Percentiles rank a stretch among this genome's conserved stretches.
Conservation (phyloP, 2,113 vertebrate species). For the Thalassarche chlororhynchos region DNA sequence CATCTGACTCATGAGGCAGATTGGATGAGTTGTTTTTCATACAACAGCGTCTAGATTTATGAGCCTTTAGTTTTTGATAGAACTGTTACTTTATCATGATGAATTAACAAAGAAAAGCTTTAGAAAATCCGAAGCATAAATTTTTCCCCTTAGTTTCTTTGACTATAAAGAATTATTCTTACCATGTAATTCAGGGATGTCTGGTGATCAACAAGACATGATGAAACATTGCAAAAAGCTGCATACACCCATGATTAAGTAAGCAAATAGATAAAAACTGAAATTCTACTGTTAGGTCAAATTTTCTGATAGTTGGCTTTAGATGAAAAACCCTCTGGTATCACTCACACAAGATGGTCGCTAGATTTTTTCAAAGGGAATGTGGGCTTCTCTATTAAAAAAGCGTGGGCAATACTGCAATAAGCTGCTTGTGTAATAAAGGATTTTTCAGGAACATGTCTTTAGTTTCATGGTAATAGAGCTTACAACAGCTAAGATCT, state of each 20-base stretch:
- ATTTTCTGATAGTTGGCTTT: neutral
- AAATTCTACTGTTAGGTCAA: neutral
- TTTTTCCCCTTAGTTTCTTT: neutral
- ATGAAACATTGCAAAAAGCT: neutral
- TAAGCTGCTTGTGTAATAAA: neutral
- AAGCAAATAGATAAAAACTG: neutral
- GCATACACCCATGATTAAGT: neutral
- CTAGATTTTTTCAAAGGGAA: neutral
- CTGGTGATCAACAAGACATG: neutral
- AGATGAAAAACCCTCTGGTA: neutral
- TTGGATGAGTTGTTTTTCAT: neutral
- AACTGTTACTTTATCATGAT: neutral
- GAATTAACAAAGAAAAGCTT: neutral
- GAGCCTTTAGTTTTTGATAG: neutral
- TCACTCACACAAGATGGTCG: neutral
- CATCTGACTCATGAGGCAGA: neutral
- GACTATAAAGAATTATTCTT: neutral
- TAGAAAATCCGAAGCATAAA: neutral
- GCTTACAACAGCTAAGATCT: neutral
- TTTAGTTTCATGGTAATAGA: neutral
- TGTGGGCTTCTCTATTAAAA: neutral
- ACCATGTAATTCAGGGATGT: neutral
- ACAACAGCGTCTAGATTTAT: neutral
- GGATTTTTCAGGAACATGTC: conserved; percentile 6
- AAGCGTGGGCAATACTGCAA: neutral